These are phyloP conservation scores for Sycophila texana DNA, from an alignment of 2,888 invertebrate species.

Conservation along the genomic window DNA sequence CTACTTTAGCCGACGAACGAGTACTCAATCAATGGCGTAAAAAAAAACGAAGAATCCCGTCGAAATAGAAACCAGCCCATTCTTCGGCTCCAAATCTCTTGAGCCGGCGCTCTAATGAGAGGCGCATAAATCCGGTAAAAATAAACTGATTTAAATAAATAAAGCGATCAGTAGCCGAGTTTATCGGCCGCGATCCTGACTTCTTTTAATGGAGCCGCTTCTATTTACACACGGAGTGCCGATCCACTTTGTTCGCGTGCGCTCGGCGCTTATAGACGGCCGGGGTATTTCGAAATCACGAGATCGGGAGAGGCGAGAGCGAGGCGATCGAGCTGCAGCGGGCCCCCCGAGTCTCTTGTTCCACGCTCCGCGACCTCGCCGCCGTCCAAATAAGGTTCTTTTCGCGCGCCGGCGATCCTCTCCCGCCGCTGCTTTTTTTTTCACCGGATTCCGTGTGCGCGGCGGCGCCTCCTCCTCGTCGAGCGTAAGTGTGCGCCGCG, in stretches of 20 bases:
- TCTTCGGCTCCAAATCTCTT: no score
- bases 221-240: no score
- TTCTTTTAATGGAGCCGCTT: no score
- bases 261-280: neutral
- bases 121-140: neutral
- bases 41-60: no score
- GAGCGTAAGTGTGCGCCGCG: neutral
- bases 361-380: slow-evolving; percentile 19
- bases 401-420: slow-evolving; percentile 45
- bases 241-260: neutral
- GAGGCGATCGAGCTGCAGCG: slow-evolving; percentile 26
- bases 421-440: slow-evolving; percentile 6
- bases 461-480: neutral
- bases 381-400: slow-evolving; percentile 53
- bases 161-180: neutral
- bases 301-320: slow-evolving; percentile 33
- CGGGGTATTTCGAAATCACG: slow-evolving; percentile 45
- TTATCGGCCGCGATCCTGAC: neutral
- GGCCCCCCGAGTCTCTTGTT: slow-evolving; percentile 18
- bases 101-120: no score
- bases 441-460: neutral
- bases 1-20: no score
- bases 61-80: no score
- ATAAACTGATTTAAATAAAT: neutral
- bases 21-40: no score